Percentiles rank a stretch among this genome's conserved stretches.
Conservation (phyloP, 2,113 vertebrate species). For the Pica pica region DNA sequence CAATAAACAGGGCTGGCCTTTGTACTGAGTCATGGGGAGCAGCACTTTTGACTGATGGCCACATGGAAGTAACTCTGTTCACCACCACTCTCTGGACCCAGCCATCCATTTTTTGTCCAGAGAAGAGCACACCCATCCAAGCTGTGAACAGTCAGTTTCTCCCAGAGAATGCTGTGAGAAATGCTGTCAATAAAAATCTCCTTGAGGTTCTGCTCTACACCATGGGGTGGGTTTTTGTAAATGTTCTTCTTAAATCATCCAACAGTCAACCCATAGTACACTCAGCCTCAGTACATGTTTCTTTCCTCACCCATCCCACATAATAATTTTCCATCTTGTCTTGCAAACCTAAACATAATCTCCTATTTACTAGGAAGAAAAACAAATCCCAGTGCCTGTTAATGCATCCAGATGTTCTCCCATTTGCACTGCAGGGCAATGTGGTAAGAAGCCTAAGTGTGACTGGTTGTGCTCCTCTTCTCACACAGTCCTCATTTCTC, state of each 20-base stretch:
- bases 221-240: neutral
- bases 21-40: neutral
- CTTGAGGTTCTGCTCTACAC: neutral
- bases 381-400: neutral
- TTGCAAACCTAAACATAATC: neutral
- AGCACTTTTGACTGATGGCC: accelerated
- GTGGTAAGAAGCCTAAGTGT: neutral
- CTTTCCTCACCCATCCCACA: neutral
- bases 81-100: too few relatives aligned
- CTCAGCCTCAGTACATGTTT: neutral
- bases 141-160: neutral
- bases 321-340: neutral
- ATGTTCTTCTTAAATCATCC: neutral
- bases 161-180: neutral
- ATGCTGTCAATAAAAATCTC: neutral
- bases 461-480: neutral
- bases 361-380: neutral
- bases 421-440: neutral
- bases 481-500: neutral
- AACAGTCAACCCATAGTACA: neutral
- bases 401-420: neutral
- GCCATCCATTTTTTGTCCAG: neutral
- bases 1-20: neutral
- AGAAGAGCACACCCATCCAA: neutral
- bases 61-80: neutral